Base-by-base conservation (phyloP, 2,113 vertebrate genomes). In the Spea multiplicata region DNA sequence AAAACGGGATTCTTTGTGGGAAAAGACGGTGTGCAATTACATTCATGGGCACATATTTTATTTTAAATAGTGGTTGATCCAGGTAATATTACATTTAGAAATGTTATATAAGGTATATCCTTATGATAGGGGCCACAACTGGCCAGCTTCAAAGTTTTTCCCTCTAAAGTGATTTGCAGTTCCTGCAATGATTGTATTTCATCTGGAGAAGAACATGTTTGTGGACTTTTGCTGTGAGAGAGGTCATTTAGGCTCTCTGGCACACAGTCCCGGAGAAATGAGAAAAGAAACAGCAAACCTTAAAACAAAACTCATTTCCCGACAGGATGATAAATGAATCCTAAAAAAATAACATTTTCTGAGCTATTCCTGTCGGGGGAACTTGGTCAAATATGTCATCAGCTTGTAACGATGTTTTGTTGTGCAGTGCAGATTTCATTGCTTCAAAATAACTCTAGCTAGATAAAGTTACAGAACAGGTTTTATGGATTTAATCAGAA, bases 261-360 rank as follows among this genome's bases (percentile, higher is more conserved):
- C n/a, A n/a, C 49, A 53, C 49, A 72, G 48, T 78, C 64, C 67
- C 57, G 64, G n/a, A 71, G 70, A 53, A 78, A 48, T 30, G 13
- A 12, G 66, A 30, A 45, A 49, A 71, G 66, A 66, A 72, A 75
- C 52, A 78, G 46, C 17, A 73, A 30, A 17, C 61, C 70, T 79
- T 79, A 73, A 72, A 71, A 73, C 69, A 79, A 79, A 79, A 79
- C 70, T 72, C 47, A 79, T 73, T 79, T 79, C 44, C 76, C 44
- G 70, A 71, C 69, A 73, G 76, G 52, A 79, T 79, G 76, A 79
- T 73, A 79, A 79, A 79, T 66, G 76, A 69, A 10, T 44, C 61
- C 61, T 72, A 71, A 79, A 71, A n/a, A 79, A 79, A 72, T 79
- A 72, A 79, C 59, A 79, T 72, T 73, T 79, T 66, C 62, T 65